Evolutionary conservation across 2,888 invertebrate species (phyloP), one percentile per base, ranked within the genome.

Genomic region (Cactoblastis cactorum): DNA sequence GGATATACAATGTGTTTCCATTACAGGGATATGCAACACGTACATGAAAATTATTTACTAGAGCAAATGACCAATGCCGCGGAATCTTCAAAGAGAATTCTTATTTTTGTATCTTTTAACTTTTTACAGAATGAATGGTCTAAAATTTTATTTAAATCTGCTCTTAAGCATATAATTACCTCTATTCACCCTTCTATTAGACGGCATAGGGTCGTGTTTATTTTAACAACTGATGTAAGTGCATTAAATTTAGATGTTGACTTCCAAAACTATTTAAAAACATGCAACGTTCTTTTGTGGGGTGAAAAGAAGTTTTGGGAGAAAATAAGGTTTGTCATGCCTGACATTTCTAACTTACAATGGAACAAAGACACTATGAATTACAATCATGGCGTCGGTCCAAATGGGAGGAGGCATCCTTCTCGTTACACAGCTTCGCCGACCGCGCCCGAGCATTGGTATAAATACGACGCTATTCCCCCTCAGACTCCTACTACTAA

Each of bases 221-320:
- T 91, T 63, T 74, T 91, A 62, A 91, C 91, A 35, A 90, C 90
- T 57, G 94, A 94, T 61, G 92, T 95, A 33, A 94, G 94, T 61
- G 92, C 93, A 34, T 83, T 94, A 35, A 92, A 94, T 59, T 92
- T 95, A 74, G 95, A 95, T 75, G 91, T 94, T 47, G 95, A 95
- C 67, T 90, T 96, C 46, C 93, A 95, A 75, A 91, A 92, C 50
- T 90, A 94, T 57, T 86, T 95, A 54, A 92, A 94, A 70, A 93
- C 93, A 68, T 92, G 95, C 86, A 92, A 93, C 33, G 93, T 94
- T 47, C 91, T 94, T 59, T 91, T 94, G 59, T 95, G 95, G 93
- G 94, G 94, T 58, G 96, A 97, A 80, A 94, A 94, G 67, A 91
- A 95, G 67, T 97, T 97, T 86, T 97, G 97, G 97, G 95, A 96